Percentiles rank a stretch among this genome's conserved stretches.
phyloP scores from a whole-genome alignment of 2,888 invertebrate species.

The Parnassius apollo region DNA sequence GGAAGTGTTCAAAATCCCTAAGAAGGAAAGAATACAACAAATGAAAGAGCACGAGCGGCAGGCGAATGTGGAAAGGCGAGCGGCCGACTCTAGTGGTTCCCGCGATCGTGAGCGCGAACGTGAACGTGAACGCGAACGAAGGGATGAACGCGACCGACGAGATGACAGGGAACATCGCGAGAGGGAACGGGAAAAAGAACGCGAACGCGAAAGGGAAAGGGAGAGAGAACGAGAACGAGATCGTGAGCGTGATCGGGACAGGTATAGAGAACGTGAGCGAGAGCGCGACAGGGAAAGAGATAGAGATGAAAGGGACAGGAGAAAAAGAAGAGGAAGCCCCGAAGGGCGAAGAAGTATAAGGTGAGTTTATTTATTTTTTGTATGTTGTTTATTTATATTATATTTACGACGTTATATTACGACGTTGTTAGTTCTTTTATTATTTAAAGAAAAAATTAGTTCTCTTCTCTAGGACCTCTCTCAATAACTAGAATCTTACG shows the following conservation, averaged over 20 bases:
- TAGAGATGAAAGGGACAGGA: conserved; percentile 56
- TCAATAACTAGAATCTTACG: no score
- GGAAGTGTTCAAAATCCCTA: conserved; percentile 93
- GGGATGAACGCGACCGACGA: conserved; percentile 46
- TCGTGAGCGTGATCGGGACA: conserved; percentile 45
- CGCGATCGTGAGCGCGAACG: conserved; percentile 59
- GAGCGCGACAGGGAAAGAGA: conserved; percentile 46
- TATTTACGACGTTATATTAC: no score
- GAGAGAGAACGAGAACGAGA: conserved; percentile 50
- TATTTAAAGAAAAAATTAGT: no score
- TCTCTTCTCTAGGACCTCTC: no score
- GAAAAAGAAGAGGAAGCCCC: conserved; percentile 69
- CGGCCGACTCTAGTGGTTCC: conserved; percentile 70
- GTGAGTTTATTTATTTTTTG: conserved; percentile 37
- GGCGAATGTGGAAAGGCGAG: conserved; percentile 84
- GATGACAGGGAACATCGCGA: conserved; percentile 48
- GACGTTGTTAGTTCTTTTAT: no score
- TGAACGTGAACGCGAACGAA: conserved; percentile 51
- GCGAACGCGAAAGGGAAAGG: conserved; percentile 55
- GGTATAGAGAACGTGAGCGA: conserved; percentile 47
- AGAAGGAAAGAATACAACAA: conserved; percentile 95
- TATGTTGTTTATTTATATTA: neutral
- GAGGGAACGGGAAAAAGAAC: conserved; percentile 52
- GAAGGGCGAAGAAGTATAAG: conserved; percentile 72
- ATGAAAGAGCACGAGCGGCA: conserved; percentile 97